A percentile compares a stretch with the other conserved stretches of the same genome.
Evolutionary conservation across 2,113 vertebrate species (phyloP).

Genomic region (Podarcis raffonei): DNA sequence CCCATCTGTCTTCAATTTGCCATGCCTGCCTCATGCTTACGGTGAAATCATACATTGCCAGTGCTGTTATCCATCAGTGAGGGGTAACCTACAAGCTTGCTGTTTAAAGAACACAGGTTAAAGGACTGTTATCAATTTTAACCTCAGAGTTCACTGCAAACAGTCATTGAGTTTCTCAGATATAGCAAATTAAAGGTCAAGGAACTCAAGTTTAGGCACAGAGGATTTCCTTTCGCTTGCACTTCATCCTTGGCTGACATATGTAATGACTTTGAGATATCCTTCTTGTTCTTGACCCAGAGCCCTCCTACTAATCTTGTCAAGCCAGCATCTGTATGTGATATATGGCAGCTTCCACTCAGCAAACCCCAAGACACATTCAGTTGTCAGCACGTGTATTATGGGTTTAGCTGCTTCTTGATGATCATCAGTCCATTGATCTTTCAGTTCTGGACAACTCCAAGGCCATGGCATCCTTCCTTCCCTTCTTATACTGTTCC

Average conservation of each 20-base stretch:
- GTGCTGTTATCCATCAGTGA: not conserved
- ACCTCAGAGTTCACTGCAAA: not conserved
- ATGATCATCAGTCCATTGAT: not conserved
- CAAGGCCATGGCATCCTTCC: not conserved
- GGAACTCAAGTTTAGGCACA: not conserved
- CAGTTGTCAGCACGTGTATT: not conserved
- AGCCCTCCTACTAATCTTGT: too few species aligned
- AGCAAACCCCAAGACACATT: not conserved
- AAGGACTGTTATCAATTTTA: not conserved
- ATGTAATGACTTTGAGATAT: not conserved
- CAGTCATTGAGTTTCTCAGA: not conserved
- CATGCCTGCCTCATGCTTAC: not conserved
- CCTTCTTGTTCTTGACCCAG: not conserved
- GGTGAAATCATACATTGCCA: not conserved
- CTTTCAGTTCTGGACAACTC: not conserved
- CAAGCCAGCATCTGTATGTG: too few species aligned
- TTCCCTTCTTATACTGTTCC: not conserved
- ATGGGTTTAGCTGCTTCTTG: not conserved
- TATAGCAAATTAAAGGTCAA: not conserved
- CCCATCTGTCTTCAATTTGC: not conserved
- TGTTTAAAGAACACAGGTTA: not conserved
- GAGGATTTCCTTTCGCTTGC: conserved; percentile 1
- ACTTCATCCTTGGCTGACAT: not conserved
- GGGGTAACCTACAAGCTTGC: not conserved
- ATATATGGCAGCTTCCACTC: not conserved